phyloP scores from a whole-genome alignment of 2,113 vertebrate species.

The Polyodon spathula region DNA sequence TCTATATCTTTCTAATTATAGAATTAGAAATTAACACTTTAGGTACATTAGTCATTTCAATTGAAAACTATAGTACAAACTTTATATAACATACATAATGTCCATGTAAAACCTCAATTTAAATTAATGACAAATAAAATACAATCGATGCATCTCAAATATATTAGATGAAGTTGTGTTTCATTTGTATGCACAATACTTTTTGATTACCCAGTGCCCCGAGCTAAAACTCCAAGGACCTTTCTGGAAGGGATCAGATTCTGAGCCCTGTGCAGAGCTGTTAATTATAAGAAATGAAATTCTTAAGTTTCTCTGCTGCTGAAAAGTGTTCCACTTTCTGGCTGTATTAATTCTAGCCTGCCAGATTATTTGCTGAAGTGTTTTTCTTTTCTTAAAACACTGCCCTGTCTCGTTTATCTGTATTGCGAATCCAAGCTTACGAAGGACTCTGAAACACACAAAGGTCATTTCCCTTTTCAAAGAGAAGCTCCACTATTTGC shows the following conservation, averaged over 20 bases:
- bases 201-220: neutral
- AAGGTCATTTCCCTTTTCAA: constrained; percentile 56
- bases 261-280: neutral
- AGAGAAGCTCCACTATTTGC: constrained; percentile 45
- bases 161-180: too few species aligned
- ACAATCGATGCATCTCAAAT: too few species aligned
- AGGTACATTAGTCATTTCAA: too few species aligned
- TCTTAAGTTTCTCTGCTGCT: neutral
- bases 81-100: too few species aligned
- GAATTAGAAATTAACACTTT: too few species aligned
- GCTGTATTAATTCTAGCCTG: neutral
- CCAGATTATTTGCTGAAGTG: neutral
- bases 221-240: neutral
- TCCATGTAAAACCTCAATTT: too few species aligned
- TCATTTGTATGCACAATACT: too few species aligned
- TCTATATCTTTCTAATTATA: too few species aligned
- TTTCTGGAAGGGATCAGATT: neutral
- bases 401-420: constrained; percentile 52
- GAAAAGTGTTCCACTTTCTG: neutral
- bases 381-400: constrained; percentile 18
- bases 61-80: too few species aligned
- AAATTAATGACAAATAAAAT: too few species aligned
- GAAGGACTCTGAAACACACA: constrained; percentile 44
- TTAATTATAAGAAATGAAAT: neutral
- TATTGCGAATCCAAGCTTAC: constrained; percentile 35